phyloP scores from a whole-genome alignment of 2,888 invertebrate species.

The Melinopterus prodromus region DNA sequence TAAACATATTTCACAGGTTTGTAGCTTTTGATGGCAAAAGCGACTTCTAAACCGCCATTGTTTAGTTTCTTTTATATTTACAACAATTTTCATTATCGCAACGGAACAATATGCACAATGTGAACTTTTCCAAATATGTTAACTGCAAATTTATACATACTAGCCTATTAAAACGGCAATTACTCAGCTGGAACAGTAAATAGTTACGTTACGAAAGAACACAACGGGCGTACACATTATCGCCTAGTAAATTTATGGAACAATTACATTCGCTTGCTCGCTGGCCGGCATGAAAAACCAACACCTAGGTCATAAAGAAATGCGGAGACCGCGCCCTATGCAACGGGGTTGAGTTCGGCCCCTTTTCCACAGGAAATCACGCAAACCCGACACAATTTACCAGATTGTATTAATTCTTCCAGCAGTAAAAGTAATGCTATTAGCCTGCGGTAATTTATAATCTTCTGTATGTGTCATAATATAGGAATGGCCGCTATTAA shows the following conservation, averaged over 20 bases:
- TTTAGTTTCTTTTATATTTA: too few species aligned
- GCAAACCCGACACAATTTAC: slow-evolving; percentile 4
- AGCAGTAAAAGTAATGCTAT: neutral
- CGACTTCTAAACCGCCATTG: too few species aligned
- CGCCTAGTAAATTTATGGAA: neutral
- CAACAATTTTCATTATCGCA: too few species aligned
- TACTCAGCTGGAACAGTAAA: neutral
- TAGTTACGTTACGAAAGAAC: neutral
- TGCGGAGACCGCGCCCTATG: neutral
- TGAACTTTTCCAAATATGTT: too few species aligned
- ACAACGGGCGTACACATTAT: neutral
- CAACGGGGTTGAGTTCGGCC: neutral
- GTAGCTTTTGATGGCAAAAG: too few species aligned
- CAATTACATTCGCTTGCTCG: neutral
- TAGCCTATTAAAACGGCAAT: neutral
- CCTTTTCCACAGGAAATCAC: neutral
- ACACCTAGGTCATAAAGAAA: slow-evolving; percentile 4
- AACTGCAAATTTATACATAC: too few species aligned
- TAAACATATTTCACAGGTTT: too few species aligned
- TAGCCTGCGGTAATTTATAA: neutral
- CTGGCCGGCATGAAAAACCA: neutral
- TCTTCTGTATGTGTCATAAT: neutral
- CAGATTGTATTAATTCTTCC: slow-evolving; percentile 4
- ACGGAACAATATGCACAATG: too few species aligned
- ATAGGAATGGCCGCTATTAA: neutral